Evolutionary conservation across 1,140 invertebrate species (phyloP).

Genomic region (Leptestheria dahalacensis): DNA sequence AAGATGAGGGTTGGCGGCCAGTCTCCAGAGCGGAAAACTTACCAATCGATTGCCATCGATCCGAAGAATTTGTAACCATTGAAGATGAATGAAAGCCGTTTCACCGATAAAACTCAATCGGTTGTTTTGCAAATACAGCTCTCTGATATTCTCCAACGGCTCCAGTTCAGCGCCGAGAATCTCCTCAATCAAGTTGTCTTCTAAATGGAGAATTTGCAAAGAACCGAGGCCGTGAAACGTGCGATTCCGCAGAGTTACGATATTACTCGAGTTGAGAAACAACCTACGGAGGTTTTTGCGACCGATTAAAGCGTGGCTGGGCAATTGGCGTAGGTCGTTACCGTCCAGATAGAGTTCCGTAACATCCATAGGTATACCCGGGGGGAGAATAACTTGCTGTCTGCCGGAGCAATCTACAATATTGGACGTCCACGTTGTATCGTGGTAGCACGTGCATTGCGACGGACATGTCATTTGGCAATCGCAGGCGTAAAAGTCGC

Average conservation of each 20-base stretch:
- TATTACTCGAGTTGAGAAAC: constrained; percentile 68
- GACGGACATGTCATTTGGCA: constrained; percentile 87
- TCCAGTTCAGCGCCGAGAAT: constrained; percentile 82
- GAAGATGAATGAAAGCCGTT: constrained; percentile 56
- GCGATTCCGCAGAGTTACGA: constrained; percentile 74
- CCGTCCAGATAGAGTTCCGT: constrained; percentile 83
- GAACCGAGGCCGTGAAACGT: constrained; percentile 78
- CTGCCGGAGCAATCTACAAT: constrained; percentile 75
- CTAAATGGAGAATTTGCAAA: constrained; percentile 64
- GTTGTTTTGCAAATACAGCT: constrained; percentile 79
- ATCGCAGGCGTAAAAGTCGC: constrained; percentile 86
- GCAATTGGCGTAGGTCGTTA: constrained; percentile 64
- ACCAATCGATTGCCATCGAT: constrained; percentile 70
- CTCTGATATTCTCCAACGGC: constrained; percentile 58
- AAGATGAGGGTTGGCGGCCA: constrained; percentile 52
- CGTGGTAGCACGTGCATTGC: constrained; percentile 82
- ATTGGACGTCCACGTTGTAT: constrained; percentile 81
- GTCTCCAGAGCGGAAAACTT: constrained; percentile 67
- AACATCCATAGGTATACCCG: constrained; percentile 80
- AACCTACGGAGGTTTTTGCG: constrained; percentile 72
- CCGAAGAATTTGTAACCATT: constrained; percentile 58
- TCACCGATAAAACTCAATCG: constrained; percentile 60
- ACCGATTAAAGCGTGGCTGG: constrained; percentile 80
- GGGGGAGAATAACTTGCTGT: constrained; percentile 46
- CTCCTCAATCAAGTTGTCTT: constrained; percentile 62